Percentiles rank a stretch among this genome's conserved stretches.
phyloP scores from a whole-genome alignment of 2,113 vertebrate genomes.

The Geococcyx californianus region DNA sequence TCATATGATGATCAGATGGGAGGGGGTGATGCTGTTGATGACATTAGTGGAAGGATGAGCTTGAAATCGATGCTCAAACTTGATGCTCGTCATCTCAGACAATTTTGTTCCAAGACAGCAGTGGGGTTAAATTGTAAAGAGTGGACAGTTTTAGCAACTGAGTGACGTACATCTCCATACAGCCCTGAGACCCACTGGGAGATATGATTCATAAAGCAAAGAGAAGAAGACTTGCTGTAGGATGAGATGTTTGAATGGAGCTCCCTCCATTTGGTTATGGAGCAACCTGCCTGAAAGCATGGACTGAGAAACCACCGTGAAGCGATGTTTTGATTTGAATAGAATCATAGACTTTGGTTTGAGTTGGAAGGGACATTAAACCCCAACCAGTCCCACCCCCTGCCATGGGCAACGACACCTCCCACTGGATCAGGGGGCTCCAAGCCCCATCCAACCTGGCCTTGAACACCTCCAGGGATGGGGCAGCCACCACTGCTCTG shows the following conservation, averaged over 20 bases:
- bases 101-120: background rate
- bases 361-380: too few species aligned
- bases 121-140: background rate
- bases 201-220: background rate
- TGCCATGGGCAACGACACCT: too few species aligned
- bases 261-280: background rate
- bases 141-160: background rate
- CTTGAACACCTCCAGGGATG: too few species aligned
- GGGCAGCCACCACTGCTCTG: too few species aligned
- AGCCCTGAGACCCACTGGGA: background rate
- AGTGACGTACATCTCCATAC: background rate
- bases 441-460: too few species aligned
- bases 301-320: rapidly evolving
- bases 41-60: background rate
- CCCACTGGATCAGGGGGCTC: too few species aligned
- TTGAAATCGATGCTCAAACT: too few species aligned
- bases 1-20: rapidly evolving
- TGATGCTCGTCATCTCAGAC: rapidly evolving
- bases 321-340: rapidly evolving
- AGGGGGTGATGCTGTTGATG: background rate
- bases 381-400: too few species aligned
- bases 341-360: too few species aligned
- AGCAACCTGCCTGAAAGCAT: rapidly evolving
- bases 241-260: background rate
- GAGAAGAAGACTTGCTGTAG: background rate